Percentiles rank a stretch among this genome's conserved stretches.
These are phyloP conservation scores for Bradypus variegatus DNA, from an alignment of 2,797 vertebrate species.

Conservation along the genomic window DNA sequence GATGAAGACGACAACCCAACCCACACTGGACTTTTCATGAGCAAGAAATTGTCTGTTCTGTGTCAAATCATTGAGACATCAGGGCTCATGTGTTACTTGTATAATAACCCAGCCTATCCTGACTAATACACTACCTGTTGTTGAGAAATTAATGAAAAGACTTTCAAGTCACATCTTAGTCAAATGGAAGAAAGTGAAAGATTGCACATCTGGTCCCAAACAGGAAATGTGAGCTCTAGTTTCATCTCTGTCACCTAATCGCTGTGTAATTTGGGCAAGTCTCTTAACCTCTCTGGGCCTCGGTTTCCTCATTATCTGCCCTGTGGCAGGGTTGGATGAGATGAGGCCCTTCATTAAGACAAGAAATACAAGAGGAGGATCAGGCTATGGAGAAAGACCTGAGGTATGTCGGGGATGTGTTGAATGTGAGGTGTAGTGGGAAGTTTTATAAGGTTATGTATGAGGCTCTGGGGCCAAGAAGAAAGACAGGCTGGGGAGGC, in stretches of 20 bases:
- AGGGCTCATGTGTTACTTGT: not conserved
- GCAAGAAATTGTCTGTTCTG: not conserved
- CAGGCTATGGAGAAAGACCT: not conserved
- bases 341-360: not conserved
- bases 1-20: not conserved
- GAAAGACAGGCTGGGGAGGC: not conserved
- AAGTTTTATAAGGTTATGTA: not conserved
- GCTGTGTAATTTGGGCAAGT: not conserved
- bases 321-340: not conserved
- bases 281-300: not conserved
- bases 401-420: not conserved
- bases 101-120: not conserved
- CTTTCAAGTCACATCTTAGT: not conserved
- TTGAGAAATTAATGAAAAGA: not conserved
- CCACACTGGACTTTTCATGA: fast-evolving
- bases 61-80: not conserved
- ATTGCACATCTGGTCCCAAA: not conserved
- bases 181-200: not conserved
- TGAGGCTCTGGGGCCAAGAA: not conserved
- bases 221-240: not conserved
- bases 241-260: not conserved
- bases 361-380: not conserved
- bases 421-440: not conserved
- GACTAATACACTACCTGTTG: not conserved
- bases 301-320: not conserved